Evolutionary conservation across 1,140 invertebrate species (phyloP), one percentile per base, ranked within the genome.

Genomic region (Lasaia peninsularis): DNA sequence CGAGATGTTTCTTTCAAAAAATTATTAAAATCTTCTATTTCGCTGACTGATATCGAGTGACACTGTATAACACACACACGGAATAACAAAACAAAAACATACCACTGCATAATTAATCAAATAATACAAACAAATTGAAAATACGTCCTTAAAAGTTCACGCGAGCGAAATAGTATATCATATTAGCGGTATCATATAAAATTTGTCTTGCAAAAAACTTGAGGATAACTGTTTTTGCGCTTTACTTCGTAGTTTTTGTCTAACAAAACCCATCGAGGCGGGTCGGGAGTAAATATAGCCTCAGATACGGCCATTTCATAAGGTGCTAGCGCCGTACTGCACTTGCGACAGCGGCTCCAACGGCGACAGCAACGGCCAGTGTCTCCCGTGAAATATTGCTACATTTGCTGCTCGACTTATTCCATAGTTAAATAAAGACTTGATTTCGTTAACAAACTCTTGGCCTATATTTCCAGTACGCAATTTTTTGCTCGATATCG

Each of bases 281-380:
- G 69, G 66, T 73, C 73, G 67, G 75, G 71, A 79, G 76, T 81
- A 86, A 88, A 84, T 86, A 88, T 86, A 88, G 83, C 73, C 69
- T 85, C 74, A 63, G 78, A 85, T 79, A 86, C 85, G 78, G 85
- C 83, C 83, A 88, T 88, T 88, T 86, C 85, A 85, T 81, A 88
- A 88, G 83, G 67, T 72, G 68, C 66, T 71, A 56, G 73, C 60
- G 64, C 67, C 74, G 63, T 75, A 88, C 83, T 88, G 83, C 65
- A 60, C 73, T 86, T 88, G 78, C 85, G 80, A 79, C 80, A 88
- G 73, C 71, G 61, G 58, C 56, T 58, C 50, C 52, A 52, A 62
- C 52, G 56, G 64, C 65, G 57, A 63, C 71, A 66, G 62, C 65
- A 58, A 60, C 63, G 50, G 55, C 53, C 65, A 44, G 63, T 56